Evolutionary conservation across 2,888 invertebrate genomes (phyloP).

Genomic region (Conistra vaccinii): DNA sequence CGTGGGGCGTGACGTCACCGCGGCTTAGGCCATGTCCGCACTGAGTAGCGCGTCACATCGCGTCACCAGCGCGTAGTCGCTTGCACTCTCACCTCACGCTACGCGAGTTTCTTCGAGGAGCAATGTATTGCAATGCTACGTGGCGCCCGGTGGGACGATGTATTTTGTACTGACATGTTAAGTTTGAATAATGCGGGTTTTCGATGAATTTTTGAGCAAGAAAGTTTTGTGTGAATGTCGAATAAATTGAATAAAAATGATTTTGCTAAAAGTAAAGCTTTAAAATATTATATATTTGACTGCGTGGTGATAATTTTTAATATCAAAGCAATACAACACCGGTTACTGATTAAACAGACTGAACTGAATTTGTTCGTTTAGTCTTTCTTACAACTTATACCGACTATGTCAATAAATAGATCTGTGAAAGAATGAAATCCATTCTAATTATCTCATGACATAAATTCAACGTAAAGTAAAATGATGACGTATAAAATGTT

Average conservation of each 20-base stretch:
- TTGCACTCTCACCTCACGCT: slow-evolving; percentile 26
- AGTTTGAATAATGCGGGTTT: slow-evolving; percentile 42
- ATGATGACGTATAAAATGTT: slow-evolving; percentile 24
- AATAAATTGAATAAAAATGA: slow-evolving; percentile 5
- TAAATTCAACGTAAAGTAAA: slow-evolving; percentile 26
- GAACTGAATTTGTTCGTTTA: neutral
- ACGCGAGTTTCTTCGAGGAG: neutral
- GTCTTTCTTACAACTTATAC: slow-evolving; percentile 1
- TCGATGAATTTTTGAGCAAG: slow-evolving; percentile 38
- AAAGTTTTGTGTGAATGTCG: slow-evolving; percentile 25
- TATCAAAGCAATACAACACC: neutral
- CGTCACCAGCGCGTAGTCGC: slow-evolving; percentile 7
- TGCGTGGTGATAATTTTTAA: neutral
- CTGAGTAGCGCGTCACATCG: slow-evolving; percentile 19
- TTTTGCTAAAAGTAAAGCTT: slow-evolving; percentile 29
- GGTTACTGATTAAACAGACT: neutral
- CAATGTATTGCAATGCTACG: slow-evolving; percentile 13
- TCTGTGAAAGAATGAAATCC: slow-evolving; percentile 7
- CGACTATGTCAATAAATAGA: slow-evolving; percentile 19
- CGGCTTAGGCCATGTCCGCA: slow-evolving; percentile 1
- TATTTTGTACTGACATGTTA: slow-evolving; percentile 38
- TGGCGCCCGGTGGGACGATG: neutral
- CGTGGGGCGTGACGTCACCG: slow-evolving; percentile 23
- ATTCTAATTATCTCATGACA: slow-evolving; percentile 29
- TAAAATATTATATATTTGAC: neutral